Evolutionary conservation across 1,140 invertebrate species (phyloP).

Genomic region (Bicyclus anynana): DNA sequence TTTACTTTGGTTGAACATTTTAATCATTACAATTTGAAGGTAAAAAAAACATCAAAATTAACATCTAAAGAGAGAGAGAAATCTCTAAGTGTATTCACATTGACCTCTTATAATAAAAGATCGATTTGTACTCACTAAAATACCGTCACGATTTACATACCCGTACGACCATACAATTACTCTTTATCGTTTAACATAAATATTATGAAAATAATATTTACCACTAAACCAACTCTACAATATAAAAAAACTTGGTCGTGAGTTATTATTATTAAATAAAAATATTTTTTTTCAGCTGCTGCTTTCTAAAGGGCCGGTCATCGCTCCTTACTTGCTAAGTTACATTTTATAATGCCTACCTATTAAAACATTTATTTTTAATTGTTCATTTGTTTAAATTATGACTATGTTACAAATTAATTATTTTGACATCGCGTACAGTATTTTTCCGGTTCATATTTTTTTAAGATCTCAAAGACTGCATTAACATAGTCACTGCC

Average conservation of each 20-base stretch:
- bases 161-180: no score
- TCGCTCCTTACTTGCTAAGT: slow-evolving; percentile 48
- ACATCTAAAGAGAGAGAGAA: no score
- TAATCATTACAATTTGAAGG: no score
- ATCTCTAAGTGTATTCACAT: no score
- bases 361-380: slow-evolving; percentile 50
- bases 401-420: slow-evolving; percentile 64
- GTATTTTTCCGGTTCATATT: slow-evolving; percentile 24
- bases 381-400: slow-evolving; percentile 39
- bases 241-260: neutral
- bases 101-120: no score
- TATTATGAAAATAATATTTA: no score
- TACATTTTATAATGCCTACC: slow-evolving; percentile 34
- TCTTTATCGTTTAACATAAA: no score
- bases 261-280: neutral
- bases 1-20: no score
- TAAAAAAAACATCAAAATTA: no score
- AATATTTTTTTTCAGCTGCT: slow-evolving; percentile 66
- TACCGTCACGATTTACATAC: no score
- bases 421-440: slow-evolving; percentile 18
- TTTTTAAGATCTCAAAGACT: slow-evolving; percentile 68
- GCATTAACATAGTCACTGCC: slow-evolving; percentile 73
- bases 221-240: neutral
- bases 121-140: no score
- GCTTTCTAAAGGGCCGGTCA: slow-evolving; percentile 60